Conservation (phyloP, 1,140 invertebrate genomes). For the Trichonephila inaurata region DNA sequence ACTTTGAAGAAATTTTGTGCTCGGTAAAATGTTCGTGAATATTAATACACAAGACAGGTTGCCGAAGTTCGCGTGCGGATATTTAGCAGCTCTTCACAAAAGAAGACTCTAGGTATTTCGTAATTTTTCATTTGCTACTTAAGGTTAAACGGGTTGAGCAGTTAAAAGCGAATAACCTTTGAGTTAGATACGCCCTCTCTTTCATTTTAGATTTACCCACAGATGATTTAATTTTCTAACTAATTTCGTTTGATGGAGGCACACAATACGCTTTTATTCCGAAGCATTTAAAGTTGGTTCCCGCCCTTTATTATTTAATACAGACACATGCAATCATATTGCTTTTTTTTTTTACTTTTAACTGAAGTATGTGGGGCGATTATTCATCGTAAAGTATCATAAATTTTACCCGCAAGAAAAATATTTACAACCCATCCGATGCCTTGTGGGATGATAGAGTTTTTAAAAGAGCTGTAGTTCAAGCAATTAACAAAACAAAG, state of each 20-base stretch:
- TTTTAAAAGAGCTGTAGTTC: too few relatives aligned
- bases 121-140: conserved; percentile 26
- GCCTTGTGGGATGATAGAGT: too few relatives aligned
- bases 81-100: neutral
- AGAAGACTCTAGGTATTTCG: neutral
- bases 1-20: conserved; percentile 34
- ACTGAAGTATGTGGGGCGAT: neutral
- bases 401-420: neutral
- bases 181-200: conserved; percentile 1
- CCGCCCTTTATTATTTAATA: neutral
- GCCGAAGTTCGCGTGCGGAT: neutral
- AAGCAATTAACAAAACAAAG: neutral
- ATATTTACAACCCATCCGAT: too few relatives aligned
- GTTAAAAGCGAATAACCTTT: conserved; percentile 31
- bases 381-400: neutral
- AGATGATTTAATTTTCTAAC: conserved; percentile 11
- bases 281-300: neutral
- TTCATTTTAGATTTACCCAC: conserved; percentile 1
- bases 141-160: neutral
- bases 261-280: neutral
- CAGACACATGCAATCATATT: neutral
- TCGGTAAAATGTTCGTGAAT: conserved; percentile 17
- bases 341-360: too few relatives aligned
- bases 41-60: conserved; percentile 6
- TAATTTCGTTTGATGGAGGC: conserved; percentile 18